Evolutionary conservation across 2,113 vertebrate species (phyloP).

Genomic region (Delphinus delphis): DNA sequence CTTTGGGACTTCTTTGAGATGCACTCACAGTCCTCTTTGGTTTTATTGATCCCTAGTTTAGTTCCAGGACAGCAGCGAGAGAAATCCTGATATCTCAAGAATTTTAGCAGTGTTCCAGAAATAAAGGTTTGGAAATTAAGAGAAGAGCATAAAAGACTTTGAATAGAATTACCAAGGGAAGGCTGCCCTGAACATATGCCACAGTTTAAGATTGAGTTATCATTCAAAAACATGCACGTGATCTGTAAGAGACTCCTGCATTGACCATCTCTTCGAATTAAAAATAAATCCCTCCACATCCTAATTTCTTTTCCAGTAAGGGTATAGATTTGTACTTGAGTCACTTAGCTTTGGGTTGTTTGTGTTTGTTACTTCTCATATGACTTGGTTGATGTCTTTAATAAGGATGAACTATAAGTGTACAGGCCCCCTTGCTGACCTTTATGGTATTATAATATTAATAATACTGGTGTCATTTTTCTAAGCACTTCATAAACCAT

Average conservation of each 20-base stretch:
- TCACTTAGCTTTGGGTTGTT: not conserved
- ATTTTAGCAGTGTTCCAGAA: slow-evolving; percentile 24
- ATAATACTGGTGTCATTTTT: slow-evolving; percentile 1
- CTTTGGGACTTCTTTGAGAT: not conserved
- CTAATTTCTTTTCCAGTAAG: not conserved
- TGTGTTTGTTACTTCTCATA: not conserved
- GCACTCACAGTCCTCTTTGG: not conserved
- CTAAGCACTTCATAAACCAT: not conserved
- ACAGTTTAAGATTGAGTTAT: not conserved
- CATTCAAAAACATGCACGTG: not conserved
- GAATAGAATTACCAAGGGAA: not conserved
- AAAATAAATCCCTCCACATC: not conserved
- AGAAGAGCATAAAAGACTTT: not conserved
- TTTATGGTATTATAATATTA: not conserved
- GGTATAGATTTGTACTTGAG: slow-evolving; percentile 1
- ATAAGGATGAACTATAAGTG: not conserved
- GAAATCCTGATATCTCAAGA: slow-evolving; percentile 28
- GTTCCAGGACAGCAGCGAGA: not conserved
- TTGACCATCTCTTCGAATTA: not conserved
- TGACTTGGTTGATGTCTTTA: not conserved
- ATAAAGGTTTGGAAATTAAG: not conserved
- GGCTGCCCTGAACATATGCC: not conserved
- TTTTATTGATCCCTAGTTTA: not conserved
- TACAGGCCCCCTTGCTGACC: not conserved
- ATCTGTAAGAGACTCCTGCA: not conserved